Conservation (phyloP, 1,140 invertebrate genomes). For the Cotesia typhae region DNA sequence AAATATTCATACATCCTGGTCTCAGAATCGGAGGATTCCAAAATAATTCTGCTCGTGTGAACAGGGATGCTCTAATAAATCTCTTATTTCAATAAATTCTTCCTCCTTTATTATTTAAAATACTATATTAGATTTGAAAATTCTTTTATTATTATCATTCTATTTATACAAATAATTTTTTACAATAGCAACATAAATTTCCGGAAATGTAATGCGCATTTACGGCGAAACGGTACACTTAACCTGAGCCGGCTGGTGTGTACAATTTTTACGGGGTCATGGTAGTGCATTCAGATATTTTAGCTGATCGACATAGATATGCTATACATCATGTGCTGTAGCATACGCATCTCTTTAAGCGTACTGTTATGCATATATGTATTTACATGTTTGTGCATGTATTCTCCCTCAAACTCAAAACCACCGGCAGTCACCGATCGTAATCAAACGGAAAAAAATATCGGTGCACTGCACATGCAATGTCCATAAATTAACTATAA, state of each 20-base stretch:
- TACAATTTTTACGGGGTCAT: constrained; percentile 38
- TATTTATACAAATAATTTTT: too few relatives aligned
- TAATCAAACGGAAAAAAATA: constrained; percentile 36
- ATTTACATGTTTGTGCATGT: too few relatives aligned
- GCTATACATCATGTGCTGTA: constrained; percentile 9
- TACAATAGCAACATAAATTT: background rate
- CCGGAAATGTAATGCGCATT: constrained; percentile 37
- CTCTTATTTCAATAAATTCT: too few relatives aligned
- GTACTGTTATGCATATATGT: background rate
- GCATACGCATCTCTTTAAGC: background rate
- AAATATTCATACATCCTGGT: constrained; percentile 29
- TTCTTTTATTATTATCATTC: too few relatives aligned
- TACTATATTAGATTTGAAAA: too few relatives aligned
- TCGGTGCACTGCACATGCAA: constrained; percentile 35
- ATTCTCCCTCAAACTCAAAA: constrained; percentile 4
- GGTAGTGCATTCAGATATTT: constrained; percentile 37
- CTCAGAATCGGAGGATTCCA: constrained; percentile 9
- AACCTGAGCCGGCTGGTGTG: constrained; percentile 28
- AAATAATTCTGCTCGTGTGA: constrained; percentile 23
- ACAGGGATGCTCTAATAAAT: background rate
- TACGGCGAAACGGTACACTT: constrained; percentile 38
- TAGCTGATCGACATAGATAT: constrained; percentile 36
- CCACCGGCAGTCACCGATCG: constrained; percentile 18
- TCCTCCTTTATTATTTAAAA: too few relatives aligned
- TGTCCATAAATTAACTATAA: constrained; percentile 37